Percentiles rank a stretch among this genome's conserved stretches.
Conservation (phyloP, 1,140 invertebrate species). For the Drosophila mojavensis region DNA sequence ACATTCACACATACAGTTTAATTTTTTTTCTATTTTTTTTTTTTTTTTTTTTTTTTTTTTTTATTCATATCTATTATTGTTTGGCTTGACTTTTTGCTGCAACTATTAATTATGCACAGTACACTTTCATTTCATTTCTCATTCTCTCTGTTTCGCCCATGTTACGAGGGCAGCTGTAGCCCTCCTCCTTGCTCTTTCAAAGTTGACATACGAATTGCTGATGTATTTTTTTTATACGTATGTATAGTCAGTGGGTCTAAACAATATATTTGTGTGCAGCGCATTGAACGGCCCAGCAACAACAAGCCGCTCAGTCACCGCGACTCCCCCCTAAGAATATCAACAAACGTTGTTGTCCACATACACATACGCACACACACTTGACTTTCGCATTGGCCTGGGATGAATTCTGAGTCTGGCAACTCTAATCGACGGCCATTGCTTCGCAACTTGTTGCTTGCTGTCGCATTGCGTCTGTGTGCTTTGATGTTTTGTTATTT, state of each 20-base stretch:
- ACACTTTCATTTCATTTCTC: constrained; percentile 73
- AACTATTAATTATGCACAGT: constrained; percentile 78
- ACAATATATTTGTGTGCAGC: constrained; percentile 56
- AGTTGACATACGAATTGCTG: constrained; percentile 41
- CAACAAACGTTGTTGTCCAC: constrained; percentile 34
- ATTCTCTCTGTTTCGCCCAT: constrained; percentile 39
- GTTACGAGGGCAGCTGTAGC: constrained; percentile 35
- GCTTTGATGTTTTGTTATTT: constrained; percentile 56
- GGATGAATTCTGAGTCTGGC: constrained; percentile 59
- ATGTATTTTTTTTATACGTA: constrained; percentile 25
- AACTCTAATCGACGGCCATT: constrained; percentile 76
- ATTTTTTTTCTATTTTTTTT: constrained; percentile 34
- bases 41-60: constrained; percentile 30
- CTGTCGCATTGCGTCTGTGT: constrained; percentile 43
- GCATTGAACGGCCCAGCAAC: constrained; percentile 22
- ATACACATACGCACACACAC: constrained; percentile 3
- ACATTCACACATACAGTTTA: constrained; percentile 61
- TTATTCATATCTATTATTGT: constrained; percentile 62
- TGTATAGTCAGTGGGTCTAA: constrained; percentile 16
- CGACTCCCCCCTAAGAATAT: constrained; percentile 14
- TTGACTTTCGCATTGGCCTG: constrained; percentile 47
- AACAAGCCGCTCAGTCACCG: constrained; percentile 3
- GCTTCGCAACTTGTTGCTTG: constrained; percentile 78
- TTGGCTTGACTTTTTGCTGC: constrained; percentile 54
- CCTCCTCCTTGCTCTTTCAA: constrained; percentile 16